Evolutionary conservation across 2,888 invertebrate genomes (phyloP).

Genomic region (Phragmatobia fuliginosa): DNA sequence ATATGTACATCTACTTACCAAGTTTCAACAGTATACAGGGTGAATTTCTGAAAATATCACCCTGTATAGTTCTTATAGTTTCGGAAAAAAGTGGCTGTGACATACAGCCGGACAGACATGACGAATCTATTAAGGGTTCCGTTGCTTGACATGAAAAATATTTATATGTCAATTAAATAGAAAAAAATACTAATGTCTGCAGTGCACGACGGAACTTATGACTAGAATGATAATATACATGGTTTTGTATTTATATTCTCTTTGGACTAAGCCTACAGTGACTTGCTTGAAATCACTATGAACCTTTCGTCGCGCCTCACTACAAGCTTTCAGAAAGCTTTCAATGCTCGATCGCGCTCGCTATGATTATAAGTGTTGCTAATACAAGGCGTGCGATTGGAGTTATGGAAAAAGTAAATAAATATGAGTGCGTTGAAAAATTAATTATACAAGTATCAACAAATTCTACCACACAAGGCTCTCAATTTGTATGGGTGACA

Average conservation of each 20-base stretch:
- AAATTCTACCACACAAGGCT: conserved; percentile 58
- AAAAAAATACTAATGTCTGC: conserved; percentile 11
- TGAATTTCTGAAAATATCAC: no score
- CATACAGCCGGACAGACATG: no score
- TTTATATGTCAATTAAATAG: not conserved
- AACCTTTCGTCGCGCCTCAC: conserved; percentile 79
- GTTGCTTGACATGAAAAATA: no score
- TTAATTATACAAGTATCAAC: conserved; percentile 47
- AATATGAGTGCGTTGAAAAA: conserved; percentile 48
- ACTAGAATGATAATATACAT: not conserved
- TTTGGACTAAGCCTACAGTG: conserved; percentile 60
- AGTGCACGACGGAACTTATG: not conserved
- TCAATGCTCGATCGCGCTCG: conserved; percentile 78
- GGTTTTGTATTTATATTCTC: conserved; percentile 46
- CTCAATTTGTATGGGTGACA: conserved; percentile 68
- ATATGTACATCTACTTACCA: no score
- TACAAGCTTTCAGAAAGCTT: conserved; percentile 84
- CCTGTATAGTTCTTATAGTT: no score
- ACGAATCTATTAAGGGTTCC: no score
- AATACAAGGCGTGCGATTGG: conserved; percentile 67
- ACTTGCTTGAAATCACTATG: conserved; percentile 74
- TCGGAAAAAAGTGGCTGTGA: no score
- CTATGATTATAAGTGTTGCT: conserved; percentile 75
- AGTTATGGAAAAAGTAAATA: conserved; percentile 61
- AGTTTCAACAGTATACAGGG: no score